A percentile compares a stretch with the other conserved stretches of the same genome.
phyloP scores from a whole-genome alignment of 2,797 vertebrate genomes.

The Vireo griseus region DNA sequence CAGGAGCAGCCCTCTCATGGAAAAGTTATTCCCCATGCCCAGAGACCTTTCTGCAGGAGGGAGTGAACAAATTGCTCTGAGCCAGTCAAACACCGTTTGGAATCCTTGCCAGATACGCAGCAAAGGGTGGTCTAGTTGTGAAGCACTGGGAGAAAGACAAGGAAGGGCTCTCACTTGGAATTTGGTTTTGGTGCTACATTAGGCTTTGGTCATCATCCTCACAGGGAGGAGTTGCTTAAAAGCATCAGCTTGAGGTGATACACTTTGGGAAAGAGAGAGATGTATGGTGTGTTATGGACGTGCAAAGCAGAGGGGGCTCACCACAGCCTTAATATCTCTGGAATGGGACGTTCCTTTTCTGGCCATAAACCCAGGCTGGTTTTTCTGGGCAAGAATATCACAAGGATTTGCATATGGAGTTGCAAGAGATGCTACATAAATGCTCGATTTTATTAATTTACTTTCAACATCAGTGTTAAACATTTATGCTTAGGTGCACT shows the following conservation, averaged over 20 bases:
- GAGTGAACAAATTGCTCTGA: background rate
- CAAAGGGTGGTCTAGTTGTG: background rate
- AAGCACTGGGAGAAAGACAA: background rate
- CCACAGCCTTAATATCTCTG: background rate
- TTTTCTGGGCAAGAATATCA: background rate
- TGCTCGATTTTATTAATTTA: background rate
- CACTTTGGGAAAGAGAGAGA: background rate
- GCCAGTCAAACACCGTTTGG: too few relatives aligned
- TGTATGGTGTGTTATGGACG: fast-evolving
- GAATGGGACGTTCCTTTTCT: background rate
- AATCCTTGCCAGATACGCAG: background rate
- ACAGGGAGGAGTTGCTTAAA: background rate
- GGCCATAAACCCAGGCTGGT: fast-evolving
- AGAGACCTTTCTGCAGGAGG: background rate
- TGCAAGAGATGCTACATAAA: background rate
- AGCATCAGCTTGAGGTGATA: background rate
- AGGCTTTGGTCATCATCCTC: background rate
- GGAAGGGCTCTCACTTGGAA: fast-evolving
- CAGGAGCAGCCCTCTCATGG: fast-evolving
- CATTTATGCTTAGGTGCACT: background rate
- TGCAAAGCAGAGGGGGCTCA: background rate
- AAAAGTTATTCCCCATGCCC: background rate
- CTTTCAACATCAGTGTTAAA: background rate
- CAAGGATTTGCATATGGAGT: background rate
- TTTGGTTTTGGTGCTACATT: background rate